These are phyloP conservation scores for Hyla sarda DNA, from an alignment of 2,113 vertebrate species.

Conservation along the genomic window DNA sequence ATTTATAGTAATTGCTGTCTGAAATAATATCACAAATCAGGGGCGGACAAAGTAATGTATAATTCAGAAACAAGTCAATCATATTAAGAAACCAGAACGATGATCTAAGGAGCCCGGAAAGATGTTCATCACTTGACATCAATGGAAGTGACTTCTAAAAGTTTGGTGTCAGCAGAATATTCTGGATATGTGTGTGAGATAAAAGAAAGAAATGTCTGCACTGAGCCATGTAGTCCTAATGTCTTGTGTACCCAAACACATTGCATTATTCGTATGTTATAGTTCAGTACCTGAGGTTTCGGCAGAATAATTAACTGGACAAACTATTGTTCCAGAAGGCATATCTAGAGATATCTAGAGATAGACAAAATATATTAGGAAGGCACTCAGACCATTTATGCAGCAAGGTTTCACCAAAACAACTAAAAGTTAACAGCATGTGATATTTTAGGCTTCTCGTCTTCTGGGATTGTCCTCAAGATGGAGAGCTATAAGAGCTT, in stretches of 20 bases:
- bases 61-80: constrained; percentile 2
- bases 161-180: background rate
- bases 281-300: too few species aligned
- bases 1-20: constrained; percentile 27
- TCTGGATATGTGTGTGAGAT: background rate
- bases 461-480: too few species aligned
- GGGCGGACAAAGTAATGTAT: background rate
- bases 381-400: background rate
- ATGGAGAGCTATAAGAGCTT: background rate
- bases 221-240: background rate
- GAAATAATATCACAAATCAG: constrained; percentile 10
- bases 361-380: too few species aligned
- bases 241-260: too few species aligned
- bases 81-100: background rate
- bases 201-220: background rate
- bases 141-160: background rate
- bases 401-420: background rate
- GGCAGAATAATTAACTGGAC: background rate
- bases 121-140: background rate
- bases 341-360: too few species aligned
- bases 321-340: background rate
- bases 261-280: background rate
- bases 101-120: background rate
- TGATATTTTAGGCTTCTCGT: background rate
- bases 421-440: background rate